Evolutionary conservation across 2,888 invertebrate genomes (phyloP).

Genomic region (Anthoptus insignis): DNA sequence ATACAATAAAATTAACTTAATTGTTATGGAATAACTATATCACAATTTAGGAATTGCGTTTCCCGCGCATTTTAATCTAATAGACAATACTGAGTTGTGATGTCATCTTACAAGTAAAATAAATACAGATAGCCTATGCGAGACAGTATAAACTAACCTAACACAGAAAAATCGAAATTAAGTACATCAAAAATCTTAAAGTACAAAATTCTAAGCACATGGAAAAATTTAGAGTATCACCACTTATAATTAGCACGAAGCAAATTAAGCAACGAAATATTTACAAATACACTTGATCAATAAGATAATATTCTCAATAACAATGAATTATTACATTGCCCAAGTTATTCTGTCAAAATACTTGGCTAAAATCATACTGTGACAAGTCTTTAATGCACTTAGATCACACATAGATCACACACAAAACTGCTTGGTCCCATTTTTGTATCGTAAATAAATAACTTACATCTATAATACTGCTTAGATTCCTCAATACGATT

Average conservation of each 20-base stretch:
- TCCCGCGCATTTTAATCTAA: constrained; percentile 59
- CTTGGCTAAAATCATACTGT: constrained; percentile 23
- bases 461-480: constrained; percentile 78
- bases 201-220: constrained; percentile 14
- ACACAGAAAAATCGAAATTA: constrained; percentile 28
- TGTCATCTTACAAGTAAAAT: constrained; percentile 48
- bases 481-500: constrained; percentile 60
- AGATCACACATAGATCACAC: constrained; percentile 60
- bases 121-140: constrained; percentile 21
- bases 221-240: constrained; percentile 19
- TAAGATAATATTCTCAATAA: too few species aligned
- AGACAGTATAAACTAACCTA: constrained; percentile 47
- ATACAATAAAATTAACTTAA: constrained; percentile 54
- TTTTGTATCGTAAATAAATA: constrained; percentile 65
- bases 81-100: constrained; percentile 66
- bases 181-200: constrained; percentile 9
- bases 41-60: constrained; percentile 84
- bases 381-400: constrained; percentile 58
- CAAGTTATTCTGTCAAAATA: neutral
- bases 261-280: neutral
- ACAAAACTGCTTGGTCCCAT: constrained; percentile 82
- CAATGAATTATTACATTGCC: neutral
- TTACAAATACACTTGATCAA: constrained; percentile 9
- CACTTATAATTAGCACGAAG: neutral
- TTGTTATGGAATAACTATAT: constrained; percentile 76